Evolutionary conservation across 1,140 invertebrate genomes (phyloP).

Genomic region (Macrotrachela quadricornifera): DNA sequence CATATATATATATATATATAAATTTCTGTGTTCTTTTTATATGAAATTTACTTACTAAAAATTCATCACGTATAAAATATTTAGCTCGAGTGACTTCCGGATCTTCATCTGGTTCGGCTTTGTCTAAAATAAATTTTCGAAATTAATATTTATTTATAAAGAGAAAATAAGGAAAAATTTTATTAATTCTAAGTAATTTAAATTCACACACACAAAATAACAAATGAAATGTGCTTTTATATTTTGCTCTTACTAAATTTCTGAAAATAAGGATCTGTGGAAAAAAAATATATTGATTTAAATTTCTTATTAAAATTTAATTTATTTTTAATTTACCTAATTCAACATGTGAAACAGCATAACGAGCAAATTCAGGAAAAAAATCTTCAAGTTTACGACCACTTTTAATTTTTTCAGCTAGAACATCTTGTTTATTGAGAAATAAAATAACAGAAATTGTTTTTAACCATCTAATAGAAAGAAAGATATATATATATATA

Average conservation of each 20-base stretch:
- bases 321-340: background rate
- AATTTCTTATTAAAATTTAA: too few species aligned
- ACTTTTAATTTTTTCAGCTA: slow-evolving; percentile 64
- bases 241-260: too few species aligned
- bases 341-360: slow-evolving; percentile 11
- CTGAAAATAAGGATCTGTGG: too few species aligned
- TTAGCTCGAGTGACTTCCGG: slow-evolving; percentile 88
- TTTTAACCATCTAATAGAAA: slow-evolving; percentile 73
- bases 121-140: too few species aligned
- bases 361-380: slow-evolving; percentile 73
- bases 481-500: slow-evolving; percentile 36
- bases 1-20: too few species aligned
- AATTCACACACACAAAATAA: too few species aligned
- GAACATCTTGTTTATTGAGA: slow-evolving; percentile 56
- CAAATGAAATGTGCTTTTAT: too few species aligned
- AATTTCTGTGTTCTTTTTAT: too few species aligned
- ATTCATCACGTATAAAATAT: slow-evolving; percentile 99
- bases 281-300: too few species aligned
- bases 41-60: slow-evolving; percentile 28
- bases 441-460: slow-evolving; percentile 53
- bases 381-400: slow-evolving; percentile 91
- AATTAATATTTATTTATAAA: too few species aligned
- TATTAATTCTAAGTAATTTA: too few species aligned
- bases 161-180: too few species aligned
- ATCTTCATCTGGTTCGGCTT: slow-evolving; percentile 27